Evolutionary conservation across 2,888 invertebrate species (phyloP), one percentile per base, ranked within the genome.

Genomic region (Orchestes rusci): DNA sequence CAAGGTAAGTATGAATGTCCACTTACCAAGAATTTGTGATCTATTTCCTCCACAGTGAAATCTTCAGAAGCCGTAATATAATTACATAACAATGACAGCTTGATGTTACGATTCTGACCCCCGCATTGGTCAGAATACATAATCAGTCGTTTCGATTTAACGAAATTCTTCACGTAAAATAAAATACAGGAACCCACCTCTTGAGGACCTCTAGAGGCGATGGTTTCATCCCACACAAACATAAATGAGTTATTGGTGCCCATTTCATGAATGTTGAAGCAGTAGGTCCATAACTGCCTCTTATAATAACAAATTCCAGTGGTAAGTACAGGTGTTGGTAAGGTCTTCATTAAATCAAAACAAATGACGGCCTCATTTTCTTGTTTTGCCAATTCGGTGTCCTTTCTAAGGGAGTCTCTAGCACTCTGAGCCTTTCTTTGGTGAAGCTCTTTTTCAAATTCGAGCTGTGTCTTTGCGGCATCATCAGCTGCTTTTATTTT

Each of bases 331-430:
- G 57, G 58, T 32, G 57, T 58, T n/a, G 58, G 55, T 39, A 57
- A 40, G 23, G 32, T 56, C 40, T 57, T 58, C 54, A 56, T 56
- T 18, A 59, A 40, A 39, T 58, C 58, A 50, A 59, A 59, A 33
- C 43, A 38, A 20, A 57, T 48, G 10, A 51, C 54, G 7, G 50
- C 27, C 16, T 23, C 42, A 13, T 45, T 38, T 33, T 28, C 44
- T 16, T 17, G 33, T 45, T 45, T 45, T 44, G 44, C 31, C 12
- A 43, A n/a, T 2, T 39, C 17, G 10, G 15, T 3, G 32, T 32
- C 34, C 23, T 47, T 19, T 29, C 40, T 44, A 29, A 53, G n/a
- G 13, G 46, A 41, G 31, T 45, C 32, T 40, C 54, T 45, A 13
- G 51, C 51, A 27, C 42, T 46, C 13, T 51, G 13, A 16, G 54